Percentiles rank a stretch among this genome's conserved stretches.
phyloP scores from a whole-genome alignment of 2,888 invertebrate species.

The Poecilobothrus nobilitatus region DNA sequence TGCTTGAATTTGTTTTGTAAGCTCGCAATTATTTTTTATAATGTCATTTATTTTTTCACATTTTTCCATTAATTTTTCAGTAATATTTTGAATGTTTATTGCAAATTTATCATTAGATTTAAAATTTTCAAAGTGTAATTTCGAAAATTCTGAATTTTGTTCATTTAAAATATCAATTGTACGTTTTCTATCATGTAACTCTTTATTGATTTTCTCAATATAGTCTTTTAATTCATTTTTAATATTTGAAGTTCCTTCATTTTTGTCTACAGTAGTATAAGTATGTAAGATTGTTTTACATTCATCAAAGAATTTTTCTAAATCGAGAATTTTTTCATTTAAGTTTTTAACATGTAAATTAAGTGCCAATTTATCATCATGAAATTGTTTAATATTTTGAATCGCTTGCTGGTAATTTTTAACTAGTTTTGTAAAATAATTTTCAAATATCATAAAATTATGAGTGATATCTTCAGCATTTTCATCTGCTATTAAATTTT shows the following conservation, averaged over 20 bases:
- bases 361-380: constrained; percentile 18
- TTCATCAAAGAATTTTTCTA: constrained; percentile 15
- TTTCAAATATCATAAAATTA: constrained; percentile 28
- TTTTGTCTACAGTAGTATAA: too few species aligned
- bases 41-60: background rate
- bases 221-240: constrained; percentile 20
- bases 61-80: background rate
- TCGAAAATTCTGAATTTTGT: constrained; percentile 20
- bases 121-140: background rate
- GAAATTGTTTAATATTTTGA: constrained; percentile 21
- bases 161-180: constrained; percentile 17
- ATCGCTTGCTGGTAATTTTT: constrained; percentile 25
- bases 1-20: constrained; percentile 7
- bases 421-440: constrained; percentile 28
- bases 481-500: constrained; percentile 22
- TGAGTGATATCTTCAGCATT: constrained; percentile 23
- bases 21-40: background rate
- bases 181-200: constrained; percentile 16
- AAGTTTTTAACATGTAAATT: constrained; percentile 22
- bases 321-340: constrained; percentile 15
- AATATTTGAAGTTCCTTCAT: constrained; percentile 11
- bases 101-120: background rate
- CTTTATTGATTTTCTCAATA: constrained; percentile 18
- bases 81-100: constrained; percentile 14
- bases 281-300: too few species aligned